These are phyloP conservation scores for Brachionus asplanchnoidis DNA, from an alignment of 1,140 invertebrate genomes.

Conservation along the genomic window DNA sequence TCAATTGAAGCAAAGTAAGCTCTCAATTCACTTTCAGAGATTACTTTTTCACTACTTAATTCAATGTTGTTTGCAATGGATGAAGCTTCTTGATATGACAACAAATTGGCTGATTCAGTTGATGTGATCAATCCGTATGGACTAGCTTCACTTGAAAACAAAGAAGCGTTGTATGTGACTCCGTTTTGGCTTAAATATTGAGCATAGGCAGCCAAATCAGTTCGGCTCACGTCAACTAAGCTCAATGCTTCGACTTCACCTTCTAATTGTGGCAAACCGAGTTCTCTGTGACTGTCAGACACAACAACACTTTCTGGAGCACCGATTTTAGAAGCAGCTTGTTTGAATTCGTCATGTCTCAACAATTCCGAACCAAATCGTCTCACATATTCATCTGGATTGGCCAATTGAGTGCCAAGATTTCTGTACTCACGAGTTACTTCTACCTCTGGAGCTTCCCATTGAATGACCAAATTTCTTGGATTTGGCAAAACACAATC, in stretches of 20 bases:
- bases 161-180: constrained; percentile 9
- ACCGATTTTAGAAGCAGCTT: neutral
- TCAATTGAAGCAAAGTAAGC: constrained; percentile 30
- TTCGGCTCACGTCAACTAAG: neutral
- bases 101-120: neutral
- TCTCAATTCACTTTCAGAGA: neutral
- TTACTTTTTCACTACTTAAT: neutral
- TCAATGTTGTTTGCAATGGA: neutral
- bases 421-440: constrained; percentile 25
- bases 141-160: constrained; percentile 25
- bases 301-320: neutral
- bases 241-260: constrained; percentile 19
- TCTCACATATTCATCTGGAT: constrained; percentile 34
- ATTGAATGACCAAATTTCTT: constrained; percentile 39
- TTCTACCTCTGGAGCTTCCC: constrained; percentile 35
- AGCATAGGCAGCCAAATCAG: neutral
- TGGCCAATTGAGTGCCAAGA: constrained; percentile 18
- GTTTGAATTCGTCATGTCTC: constrained; percentile 9
- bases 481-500: constrained; percentile 29
- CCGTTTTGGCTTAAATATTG: neutral
- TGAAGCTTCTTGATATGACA: neutral
- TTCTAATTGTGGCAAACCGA: constrained; percentile 2
- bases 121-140: constrained; percentile 10
- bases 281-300: neutral
- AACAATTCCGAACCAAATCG: neutral